A percentile compares a stretch with the other conserved stretches of the same genome.
phyloP scores from a whole-genome alignment of 2,888 invertebrate species.

The Lepeophtheirus nordmannii region DNA sequence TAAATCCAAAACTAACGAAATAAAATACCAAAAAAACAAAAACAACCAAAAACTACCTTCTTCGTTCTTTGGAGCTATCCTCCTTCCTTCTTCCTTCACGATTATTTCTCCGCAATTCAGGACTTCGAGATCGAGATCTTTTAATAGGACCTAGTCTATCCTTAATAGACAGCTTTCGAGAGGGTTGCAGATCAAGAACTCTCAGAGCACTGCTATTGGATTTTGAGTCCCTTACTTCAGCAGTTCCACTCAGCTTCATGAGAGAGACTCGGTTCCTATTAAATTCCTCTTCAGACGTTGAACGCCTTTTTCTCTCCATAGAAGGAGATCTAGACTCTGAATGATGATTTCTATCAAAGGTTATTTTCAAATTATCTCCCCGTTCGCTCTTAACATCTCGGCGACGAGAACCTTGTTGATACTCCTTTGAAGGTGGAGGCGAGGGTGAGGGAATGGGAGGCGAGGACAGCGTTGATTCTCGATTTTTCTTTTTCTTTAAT shows the following conservation, averaged over 20 bases:
- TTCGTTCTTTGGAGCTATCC: background rate
- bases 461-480: background rate
- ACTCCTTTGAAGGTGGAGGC: background rate
- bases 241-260: slow-evolving; percentile 11
- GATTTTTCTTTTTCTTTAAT: background rate
- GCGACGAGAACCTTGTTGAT: background rate
- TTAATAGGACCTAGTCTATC: slow-evolving; percentile 12
- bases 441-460: background rate
- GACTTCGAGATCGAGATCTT: background rate
- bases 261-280: background rate
- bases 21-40: no score
- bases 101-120: background rate
- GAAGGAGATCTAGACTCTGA: background rate
- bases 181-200: background rate
- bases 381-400: background rate
- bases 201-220: no score
- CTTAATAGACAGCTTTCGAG: slow-evolving; percentile 8
- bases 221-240: background rate
- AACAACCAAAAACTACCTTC: background rate
- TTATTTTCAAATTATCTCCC: background rate
- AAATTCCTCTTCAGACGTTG: background rate
- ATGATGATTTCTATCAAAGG: background rate
- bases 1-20: no score
- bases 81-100: background rate
- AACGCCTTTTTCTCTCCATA: background rate